These are phyloP conservation scores for Cheiracanthium punctorium DNA, from an alignment of 2,888 invertebrate species.

Conservation along the genomic window DNA sequence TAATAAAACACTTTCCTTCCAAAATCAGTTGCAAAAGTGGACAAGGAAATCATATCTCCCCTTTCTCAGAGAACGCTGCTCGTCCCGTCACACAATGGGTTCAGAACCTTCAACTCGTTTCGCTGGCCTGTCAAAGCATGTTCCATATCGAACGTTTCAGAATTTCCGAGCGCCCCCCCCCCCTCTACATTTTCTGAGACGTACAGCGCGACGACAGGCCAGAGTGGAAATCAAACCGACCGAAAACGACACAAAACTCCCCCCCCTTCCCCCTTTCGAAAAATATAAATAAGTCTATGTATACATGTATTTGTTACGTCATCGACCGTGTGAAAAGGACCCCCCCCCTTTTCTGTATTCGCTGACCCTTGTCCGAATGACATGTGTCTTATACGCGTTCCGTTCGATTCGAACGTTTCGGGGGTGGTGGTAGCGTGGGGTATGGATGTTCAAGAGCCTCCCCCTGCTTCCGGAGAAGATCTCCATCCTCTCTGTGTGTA, in stretches of 20 bases:
- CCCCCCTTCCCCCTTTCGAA: neutral
- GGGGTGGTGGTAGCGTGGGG: constrained; percentile 17
- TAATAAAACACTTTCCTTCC: too few species aligned
- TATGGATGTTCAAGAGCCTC: constrained; percentile 54
- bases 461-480: constrained; percentile 38
- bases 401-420: constrained; percentile 9
- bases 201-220: neutral
- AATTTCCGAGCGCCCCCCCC: neutral
- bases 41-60: too few species aligned
- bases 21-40: too few species aligned
- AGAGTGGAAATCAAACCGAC: constrained; percentile 17
- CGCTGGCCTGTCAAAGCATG: neutral
- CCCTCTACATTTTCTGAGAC: neutral
- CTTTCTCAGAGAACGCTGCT: too few species aligned
- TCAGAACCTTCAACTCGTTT: neutral
- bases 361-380: constrained; percentile 66
- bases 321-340: neutral
- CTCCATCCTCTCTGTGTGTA: neutral
- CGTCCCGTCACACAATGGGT: neutral
- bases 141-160: constrained; percentile 1
- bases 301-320: constrained; percentile 1
- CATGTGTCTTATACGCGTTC: constrained; percentile 56
- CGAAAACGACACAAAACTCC: neutral
- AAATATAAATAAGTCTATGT: constrained; percentile 25
- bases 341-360: constrained; percentile 15